A percentile compares a stretch with the other conserved stretches of the same genome.
These are phyloP conservation scores for Basileuterus tristriatus DNA, from an alignment of 2,797 vertebrate species.

Conservation along the genomic window DNA sequence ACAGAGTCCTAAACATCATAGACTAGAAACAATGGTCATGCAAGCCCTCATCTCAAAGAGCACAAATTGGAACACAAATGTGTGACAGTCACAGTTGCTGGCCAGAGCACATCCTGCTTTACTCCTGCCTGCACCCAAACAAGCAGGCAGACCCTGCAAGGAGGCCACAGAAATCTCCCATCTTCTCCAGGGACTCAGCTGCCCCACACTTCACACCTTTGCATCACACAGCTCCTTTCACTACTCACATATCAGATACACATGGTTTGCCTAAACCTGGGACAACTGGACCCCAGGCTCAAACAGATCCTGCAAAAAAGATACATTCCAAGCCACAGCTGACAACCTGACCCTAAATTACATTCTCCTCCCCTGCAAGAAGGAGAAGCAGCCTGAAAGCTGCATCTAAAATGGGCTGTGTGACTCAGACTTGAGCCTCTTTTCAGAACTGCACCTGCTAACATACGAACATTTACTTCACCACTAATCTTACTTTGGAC, in stretches of 20 bases:
- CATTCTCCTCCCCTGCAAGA: not conserved
- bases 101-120: not conserved
- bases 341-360: not conserved
- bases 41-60: not conserved
- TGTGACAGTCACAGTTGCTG: not conserved
- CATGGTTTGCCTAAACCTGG: not conserved
- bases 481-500: not conserved
- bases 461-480: not conserved
- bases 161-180: not conserved
- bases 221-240: not conserved
- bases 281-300: not conserved
- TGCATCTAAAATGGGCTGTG: not conserved
- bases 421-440: not conserved
- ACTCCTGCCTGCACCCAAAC: not conserved
- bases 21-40: not conserved
- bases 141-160: not conserved
- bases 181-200: not conserved
- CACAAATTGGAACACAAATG: rapidly evolving
- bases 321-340: not conserved
- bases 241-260: not conserved
- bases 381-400: not conserved
- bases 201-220: not conserved
- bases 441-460: not conserved
- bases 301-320: not conserved
- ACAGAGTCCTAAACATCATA: not conserved